Base-by-base conservation (phyloP, 2,888 invertebrate genomes). In the Dryococelus australis region DNA sequence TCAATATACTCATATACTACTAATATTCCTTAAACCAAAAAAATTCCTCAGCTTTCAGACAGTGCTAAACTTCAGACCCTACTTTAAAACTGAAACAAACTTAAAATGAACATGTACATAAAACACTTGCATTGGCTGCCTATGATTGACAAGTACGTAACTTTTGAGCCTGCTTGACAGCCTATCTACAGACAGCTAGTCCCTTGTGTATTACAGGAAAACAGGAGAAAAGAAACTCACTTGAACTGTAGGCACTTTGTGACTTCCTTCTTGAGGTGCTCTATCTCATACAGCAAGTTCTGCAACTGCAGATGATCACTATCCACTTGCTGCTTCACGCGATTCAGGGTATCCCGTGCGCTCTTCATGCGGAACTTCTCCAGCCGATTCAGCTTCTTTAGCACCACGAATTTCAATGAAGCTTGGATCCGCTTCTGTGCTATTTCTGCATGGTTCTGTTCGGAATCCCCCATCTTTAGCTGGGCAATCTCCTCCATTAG, bases 241-340 rank as follows among this genome's bases (percentile, higher is more conserved):
- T 98, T 98, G 92, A 98, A 99, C 91, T 98, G 97, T 88, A 98
- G 94, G 91, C 99, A 99, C 91, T 98, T 98, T 28, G 97, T 96
- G n/a, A 98, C 98, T 94, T 99, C 99, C 90, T 98, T 97, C 90
- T 98, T 96, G 28, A 99, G 93, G 93, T 99, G 98, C 91, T 97
- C 96, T 13, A 97, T 96, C 94, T 99, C 99, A 92, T 99, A 99
- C 9, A 98, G 93, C 86, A 99, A 94, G 93, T 99, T 99, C 92
- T 99, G 98, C 87, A 98, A 93, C 90, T 97, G 97, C 86, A 99
- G 93, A 91, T 98, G 97, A 90, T 97, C 97, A 87, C 96, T 96
- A 91, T 99, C 99, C 0, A 98, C 98, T 90, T 96, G 95, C 90
- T 96, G 96, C 92, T 98, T 98, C 89, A 97, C 97, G 90, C 95